Percentiles rank a stretch among this genome's conserved stretches.
phyloP scores from a whole-genome alignment of 2,113 vertebrate genomes.

The Stegostoma tigrinum region DNA sequence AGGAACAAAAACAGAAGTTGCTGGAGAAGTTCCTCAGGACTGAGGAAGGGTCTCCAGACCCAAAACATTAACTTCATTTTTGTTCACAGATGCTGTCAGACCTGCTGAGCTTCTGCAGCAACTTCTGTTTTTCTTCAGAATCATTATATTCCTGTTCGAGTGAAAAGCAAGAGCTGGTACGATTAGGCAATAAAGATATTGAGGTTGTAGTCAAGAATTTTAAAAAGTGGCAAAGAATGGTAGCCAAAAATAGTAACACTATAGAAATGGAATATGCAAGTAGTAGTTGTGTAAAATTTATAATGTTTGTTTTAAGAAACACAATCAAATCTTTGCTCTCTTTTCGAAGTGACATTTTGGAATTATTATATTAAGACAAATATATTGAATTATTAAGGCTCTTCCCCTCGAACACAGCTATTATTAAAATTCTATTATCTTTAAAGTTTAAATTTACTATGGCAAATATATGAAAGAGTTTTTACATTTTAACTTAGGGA shows the following conservation, averaged over 20 bases:
- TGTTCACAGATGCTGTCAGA: too few species aligned
- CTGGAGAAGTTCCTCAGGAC: too few species aligned
- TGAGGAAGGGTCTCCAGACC: too few species aligned
- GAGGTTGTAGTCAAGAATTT: too few species aligned
- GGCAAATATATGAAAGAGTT: not conserved
- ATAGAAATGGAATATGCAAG: not conserved
- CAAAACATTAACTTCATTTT: too few species aligned
- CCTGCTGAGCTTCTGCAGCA: too few species aligned
- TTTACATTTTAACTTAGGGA: not conserved
- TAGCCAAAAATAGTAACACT: not conserved
- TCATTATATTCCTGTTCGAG: too few species aligned
- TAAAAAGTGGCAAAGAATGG: not conserved
- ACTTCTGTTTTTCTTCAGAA: too few species aligned
- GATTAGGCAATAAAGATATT: too few species aligned
- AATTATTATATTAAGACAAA: constrained; percentile 3
- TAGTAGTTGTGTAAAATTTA: not conserved
- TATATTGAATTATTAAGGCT: not conserved
- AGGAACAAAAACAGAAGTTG: too few species aligned
- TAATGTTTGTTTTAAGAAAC: constrained; percentile 6
- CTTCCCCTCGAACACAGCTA: not conserved
- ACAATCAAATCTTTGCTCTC: not conserved
- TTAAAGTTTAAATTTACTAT: not conserved
- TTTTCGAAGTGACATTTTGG: not conserved
- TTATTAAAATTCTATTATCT: not conserved
- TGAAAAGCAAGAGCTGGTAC: too few species aligned